Conservation (phyloP, 1,140 invertebrate species). For the Artemia franciscana region DNA sequence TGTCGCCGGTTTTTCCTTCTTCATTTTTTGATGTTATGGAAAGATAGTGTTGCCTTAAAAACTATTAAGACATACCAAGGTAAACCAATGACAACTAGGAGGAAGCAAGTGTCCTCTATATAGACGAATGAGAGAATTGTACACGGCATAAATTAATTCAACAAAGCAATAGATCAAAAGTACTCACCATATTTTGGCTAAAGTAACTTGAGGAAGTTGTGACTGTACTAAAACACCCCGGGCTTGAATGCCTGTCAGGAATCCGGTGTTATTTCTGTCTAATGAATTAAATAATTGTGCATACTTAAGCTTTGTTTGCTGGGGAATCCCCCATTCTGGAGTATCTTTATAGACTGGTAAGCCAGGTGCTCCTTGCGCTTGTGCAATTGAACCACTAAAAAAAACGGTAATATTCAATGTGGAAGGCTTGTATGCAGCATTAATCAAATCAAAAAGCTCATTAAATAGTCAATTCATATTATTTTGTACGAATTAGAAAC, state of each 20-base stretch:
- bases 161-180: background rate
- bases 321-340: slow-evolving; percentile 56
- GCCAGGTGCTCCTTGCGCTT: background rate
- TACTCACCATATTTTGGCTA: slow-evolving; percentile 80
- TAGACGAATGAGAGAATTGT: no score
- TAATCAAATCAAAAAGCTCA: no score
- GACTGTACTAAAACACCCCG: slow-evolving; percentile 82
- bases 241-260: slow-evolving; percentile 71
- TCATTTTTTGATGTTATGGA: no score
- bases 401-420: no score
- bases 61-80: background rate
- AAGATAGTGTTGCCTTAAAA: no score
- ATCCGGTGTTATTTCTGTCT: slow-evolving; percentile 62
- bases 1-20: no score
- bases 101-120: background rate
- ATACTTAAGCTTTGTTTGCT: slow-evolving; percentile 72
- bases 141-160: no score
- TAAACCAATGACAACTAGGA: background rate
- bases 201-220: slow-evolving; percentile 56
- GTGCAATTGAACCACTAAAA: no score
- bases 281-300: slow-evolving; percentile 84
- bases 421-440: no score
- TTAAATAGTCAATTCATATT: no score
- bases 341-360: slow-evolving; percentile 2
- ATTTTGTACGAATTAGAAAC: no score